These are phyloP conservation scores for Hylaeus volcanicus DNA, from an alignment of 1,140 invertebrate genomes.

Conservation along the genomic window DNA sequence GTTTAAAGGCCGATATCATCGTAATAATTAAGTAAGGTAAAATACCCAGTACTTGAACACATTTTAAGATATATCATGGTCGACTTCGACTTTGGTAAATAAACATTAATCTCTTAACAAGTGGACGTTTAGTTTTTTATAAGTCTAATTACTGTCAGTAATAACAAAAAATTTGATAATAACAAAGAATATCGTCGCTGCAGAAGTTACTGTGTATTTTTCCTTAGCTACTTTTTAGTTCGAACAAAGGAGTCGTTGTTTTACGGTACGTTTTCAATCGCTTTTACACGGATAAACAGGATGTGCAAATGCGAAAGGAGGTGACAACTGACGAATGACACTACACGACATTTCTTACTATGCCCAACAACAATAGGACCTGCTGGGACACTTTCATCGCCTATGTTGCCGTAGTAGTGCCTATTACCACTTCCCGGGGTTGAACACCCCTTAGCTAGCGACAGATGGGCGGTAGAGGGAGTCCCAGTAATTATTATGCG, in stretches of 20 bases:
- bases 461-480: constrained; percentile 78
- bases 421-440: constrained; percentile 62
- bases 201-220: no score
- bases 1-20: no score
- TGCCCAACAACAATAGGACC: constrained; percentile 75
- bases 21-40: no score
- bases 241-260: background rate
- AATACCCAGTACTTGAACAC: background rate
- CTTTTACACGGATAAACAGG: background rate
- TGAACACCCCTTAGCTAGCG: constrained; percentile 70
- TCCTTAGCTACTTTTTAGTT: no score
- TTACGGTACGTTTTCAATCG: background rate
- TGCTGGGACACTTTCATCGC: constrained; percentile 73
- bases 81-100: no score
- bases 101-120: no score
- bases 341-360: constrained; percentile 56
- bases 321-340: constrained; percentile 17
- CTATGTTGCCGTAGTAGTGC: constrained; percentile 64
- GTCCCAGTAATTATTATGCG: constrained; percentile 80
- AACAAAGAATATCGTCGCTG: no score
- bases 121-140: no score
- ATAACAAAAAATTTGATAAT: no score
- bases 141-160: no score
- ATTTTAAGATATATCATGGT: no score
- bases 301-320: constrained; percentile 8